Conservation (phyloP, 2,888 invertebrate genomes). For the Seira musarum region DNA sequence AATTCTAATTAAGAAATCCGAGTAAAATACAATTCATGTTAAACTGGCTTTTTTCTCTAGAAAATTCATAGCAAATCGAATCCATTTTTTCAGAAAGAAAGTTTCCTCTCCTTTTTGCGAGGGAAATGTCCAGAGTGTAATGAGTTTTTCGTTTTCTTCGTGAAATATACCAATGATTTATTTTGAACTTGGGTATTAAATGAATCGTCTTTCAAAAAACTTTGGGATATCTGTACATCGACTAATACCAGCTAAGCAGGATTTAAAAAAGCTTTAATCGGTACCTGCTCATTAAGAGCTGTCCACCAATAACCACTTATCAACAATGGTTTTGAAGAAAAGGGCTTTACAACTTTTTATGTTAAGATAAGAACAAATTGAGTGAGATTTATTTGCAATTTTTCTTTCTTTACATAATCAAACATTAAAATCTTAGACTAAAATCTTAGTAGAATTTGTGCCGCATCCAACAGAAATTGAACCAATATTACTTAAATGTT, state of each 20-base stretch:
- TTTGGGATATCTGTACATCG: no score
- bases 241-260: no score
- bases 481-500: constrained; percentile 12
- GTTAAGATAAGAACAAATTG: neutral
- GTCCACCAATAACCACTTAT: neutral
- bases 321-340: neutral
- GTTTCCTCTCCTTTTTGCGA: neutral
- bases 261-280: neutral
- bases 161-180: no score
- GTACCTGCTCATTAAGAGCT: neutral
- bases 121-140: no score
- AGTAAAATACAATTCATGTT: no score
- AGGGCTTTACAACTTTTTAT: neutral
- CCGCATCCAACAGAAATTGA: constrained; percentile 46
- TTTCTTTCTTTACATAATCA: no score
- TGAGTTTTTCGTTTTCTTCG: no score
- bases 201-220: no score
- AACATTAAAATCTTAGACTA: no score
- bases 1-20: constrained; percentile 37
- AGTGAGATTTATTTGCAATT: no score
- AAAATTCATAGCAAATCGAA: constrained; percentile 7
- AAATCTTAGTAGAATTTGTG: constrained; percentile 3
- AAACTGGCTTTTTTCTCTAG: no score
- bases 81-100: neutral
- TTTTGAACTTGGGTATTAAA: no score